Conservation (phyloP, 2,888 invertebrate genomes). For the Sceliomorpha sp. region DNA sequence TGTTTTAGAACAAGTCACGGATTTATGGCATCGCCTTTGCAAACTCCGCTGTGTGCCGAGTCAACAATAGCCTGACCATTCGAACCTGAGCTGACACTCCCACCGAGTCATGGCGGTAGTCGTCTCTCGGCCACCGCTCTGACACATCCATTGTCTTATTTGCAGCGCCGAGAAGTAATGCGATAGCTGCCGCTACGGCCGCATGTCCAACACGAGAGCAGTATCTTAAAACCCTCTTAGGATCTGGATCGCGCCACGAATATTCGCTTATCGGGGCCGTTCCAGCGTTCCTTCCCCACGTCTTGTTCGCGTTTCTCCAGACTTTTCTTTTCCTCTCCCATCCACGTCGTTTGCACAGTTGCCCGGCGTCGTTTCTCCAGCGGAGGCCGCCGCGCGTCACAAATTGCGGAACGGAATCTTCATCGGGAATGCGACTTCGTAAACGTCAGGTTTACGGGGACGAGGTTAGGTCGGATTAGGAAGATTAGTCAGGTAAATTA, state of each 20-base stretch:
- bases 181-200: constrained; percentile 26
- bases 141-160: constrained; percentile 51
- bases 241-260: constrained; percentile 4
- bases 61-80: constrained; percentile 63
- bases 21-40: constrained; percentile 44
- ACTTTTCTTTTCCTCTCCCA: no score
- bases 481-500: no score
- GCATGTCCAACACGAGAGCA: constrained; percentile 26
- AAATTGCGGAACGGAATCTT: no score
- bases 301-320: no score
- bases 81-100: constrained; percentile 37
- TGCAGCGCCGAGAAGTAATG: constrained; percentile 31
- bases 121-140: constrained; percentile 25
- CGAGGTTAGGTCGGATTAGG: no score
- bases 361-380: no score
- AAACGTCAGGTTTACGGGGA: no score
- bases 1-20: constrained; percentile 64
- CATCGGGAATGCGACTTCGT: no score
- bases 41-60: constrained; percentile 63
- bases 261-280: not conserved
- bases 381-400: no score
- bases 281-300: no score
- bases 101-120: constrained; percentile 34
- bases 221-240: constrained; percentile 7
- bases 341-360: no score